Evolutionary conservation across 2,888 invertebrate species (phyloP), one percentile per base, ranked within the genome.

Genomic region (Micropterix aruncella): DNA sequence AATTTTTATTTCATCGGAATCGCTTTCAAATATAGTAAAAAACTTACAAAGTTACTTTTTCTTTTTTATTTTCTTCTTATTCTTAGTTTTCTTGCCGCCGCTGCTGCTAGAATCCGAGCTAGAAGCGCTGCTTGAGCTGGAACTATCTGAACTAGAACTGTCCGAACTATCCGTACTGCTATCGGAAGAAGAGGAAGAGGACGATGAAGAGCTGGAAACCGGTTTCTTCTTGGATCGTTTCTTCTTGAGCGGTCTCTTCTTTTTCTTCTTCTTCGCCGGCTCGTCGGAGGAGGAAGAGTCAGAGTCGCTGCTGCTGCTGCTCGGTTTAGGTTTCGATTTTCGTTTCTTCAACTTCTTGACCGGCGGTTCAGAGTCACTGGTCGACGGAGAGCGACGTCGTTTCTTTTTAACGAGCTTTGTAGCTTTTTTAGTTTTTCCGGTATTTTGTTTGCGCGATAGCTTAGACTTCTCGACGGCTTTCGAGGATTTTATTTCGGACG

Each of bases 161-260:
- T 57, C 54, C 36, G 62, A 58, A 54, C 59, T 63, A 46, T 56
- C 52, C 39, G 43, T 45, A 50, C 58, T 59, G 48, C 60, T 63
- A 49, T 65, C 65, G 43, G 59, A 66, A n/a, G 63, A 61, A 18
- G 63, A n/a, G n/a, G n/a, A 38, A 43, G 46, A 39, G 45, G 2
- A 46, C 46, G 46, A 44, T 43, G 47, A 42, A 49, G 18, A n/a
- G 16, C 40, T 47, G 3, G 47, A n/a, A n/a, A n/a, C 42, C 38
- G 27, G 36, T 41, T 44, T 47, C 46, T 47, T 48, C 41, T 16
- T 46, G 43, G 38, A 45, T 16, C 40, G 37, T 43, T 47, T 46
- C 46, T 42, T 47, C 46, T 44, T 44, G 16, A 12, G 37, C 38
- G 38, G 46, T 46, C 39, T 37, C 18, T 43, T 48, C 37, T 40